phyloP scores from a whole-genome alignment of 2,797 vertebrate species.

The Sarcophilus harrisii region DNA sequence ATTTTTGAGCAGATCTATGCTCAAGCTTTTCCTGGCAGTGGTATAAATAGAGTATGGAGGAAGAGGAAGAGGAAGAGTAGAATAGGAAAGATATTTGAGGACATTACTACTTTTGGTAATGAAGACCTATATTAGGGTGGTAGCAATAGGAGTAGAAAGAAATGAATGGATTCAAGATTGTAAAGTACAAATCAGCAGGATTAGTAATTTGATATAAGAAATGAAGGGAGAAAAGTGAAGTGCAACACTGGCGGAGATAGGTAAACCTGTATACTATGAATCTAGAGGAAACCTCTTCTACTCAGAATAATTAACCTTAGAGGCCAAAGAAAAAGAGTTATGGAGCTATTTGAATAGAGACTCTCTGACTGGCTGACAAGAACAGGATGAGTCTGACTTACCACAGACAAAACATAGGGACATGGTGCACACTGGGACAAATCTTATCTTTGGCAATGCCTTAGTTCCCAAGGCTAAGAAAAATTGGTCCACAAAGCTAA shows the following conservation, averaged over 20 bases:
- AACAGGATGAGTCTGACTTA: not conserved
- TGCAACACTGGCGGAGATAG: not conserved
- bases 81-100: not conserved
- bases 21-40: not conserved
- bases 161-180: not conserved
- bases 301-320: not conserved
- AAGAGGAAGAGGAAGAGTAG: not conserved
- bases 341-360: not conserved
- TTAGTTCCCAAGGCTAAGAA: not conserved
- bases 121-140: not conserved
- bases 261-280: not conserved
- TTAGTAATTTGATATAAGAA: not conserved
- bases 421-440: not conserved
- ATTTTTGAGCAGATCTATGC: not conserved
- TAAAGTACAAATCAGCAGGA: not conserved
- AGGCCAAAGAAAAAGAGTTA: not conserved
- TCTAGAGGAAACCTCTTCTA: not conserved
- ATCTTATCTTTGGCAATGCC: not conserved
- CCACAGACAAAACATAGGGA: not conserved
- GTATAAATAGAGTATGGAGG: not conserved
- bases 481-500: not conserved
- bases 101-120: not conserved
- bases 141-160: not conserved
- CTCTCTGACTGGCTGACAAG: not conserved
- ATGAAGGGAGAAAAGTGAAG: not conserved